phyloP scores from a whole-genome alignment of 2,888 invertebrate genomes.

The Unio pictorum region DNA sequence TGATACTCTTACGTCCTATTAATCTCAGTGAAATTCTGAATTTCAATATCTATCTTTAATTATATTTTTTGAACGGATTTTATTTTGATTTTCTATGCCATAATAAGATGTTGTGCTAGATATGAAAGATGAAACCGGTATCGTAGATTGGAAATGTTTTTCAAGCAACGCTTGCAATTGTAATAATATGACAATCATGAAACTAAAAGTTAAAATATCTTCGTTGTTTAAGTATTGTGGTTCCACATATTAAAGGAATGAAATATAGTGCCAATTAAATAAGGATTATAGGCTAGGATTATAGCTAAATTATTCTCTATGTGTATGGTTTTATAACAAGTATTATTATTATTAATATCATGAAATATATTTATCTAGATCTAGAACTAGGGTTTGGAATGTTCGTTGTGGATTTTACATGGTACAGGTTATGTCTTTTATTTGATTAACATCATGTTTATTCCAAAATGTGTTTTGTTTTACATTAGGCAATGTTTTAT shows the following conservation, averaged over 20 bases:
- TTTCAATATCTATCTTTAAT: conserved; percentile 9
- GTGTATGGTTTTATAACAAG: too few relatives aligned
- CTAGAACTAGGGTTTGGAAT: too few relatives aligned
- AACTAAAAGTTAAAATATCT: conserved; percentile 43
- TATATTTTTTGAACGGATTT: conserved; percentile 1
- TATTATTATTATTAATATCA: too few relatives aligned
- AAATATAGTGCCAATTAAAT: conserved; percentile 42
- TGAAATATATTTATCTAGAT: too few relatives aligned
- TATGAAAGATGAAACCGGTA: conserved; percentile 38
- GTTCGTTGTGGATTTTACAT: too few relatives aligned
- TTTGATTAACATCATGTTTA: too few relatives aligned
- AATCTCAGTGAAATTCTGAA: conserved; percentile 15
- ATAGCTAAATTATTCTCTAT: too few relatives aligned
- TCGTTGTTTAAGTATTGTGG: conserved; percentile 44
- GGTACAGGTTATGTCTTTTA: too few relatives aligned
- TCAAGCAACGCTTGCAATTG: conserved; percentile 25
- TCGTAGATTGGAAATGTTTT: conserved; percentile 26
- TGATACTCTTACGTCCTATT: conserved; percentile 17
- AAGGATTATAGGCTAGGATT: conserved; percentile 17
- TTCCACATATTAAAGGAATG: conserved; percentile 45
- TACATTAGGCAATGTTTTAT: too few relatives aligned
- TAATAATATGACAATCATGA: conserved; percentile 47
- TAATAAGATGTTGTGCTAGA: conserved; percentile 15
- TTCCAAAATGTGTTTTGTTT: too few relatives aligned
- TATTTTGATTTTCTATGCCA: conserved; percentile 1